Evolutionary conservation across 2,113 vertebrate species (phyloP), one percentile per base, ranked within the genome.

Genomic region (Junco hyemalis): DNA sequence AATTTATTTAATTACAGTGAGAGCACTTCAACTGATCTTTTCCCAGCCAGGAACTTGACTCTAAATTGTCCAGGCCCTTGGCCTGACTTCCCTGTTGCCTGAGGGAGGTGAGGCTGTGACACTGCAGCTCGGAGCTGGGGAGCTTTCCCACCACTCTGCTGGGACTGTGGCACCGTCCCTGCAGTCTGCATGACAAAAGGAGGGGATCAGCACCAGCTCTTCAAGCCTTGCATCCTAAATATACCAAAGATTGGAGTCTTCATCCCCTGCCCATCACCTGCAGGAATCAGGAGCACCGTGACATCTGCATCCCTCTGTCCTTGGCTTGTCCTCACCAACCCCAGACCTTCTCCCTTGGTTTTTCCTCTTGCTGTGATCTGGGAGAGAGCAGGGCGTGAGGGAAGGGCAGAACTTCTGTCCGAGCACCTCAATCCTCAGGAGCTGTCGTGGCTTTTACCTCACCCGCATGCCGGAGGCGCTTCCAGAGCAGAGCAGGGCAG

Each of bases 381-480:
- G 71, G 65, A 72, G 86, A 81, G 91, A 83, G 9, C 0, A 76
- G 85, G 85, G 76, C 60, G 12, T 5, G 74, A 92, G 92, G 85
- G 83, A 50, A 61, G 1, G 2, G 18, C 53, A 10, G 57, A 9
- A 66, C 36, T 73, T 69, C 3, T 38, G 86, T 90, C 91, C 35
- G 3, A 90, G 95, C 86, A 93, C 9, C 87, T 72, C 60, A 87
- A 35, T 64, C 90, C 95, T 96, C 94, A 96, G 94, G 95, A 94
- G 78, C 92, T 45, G 79, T 35, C 31, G 90, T 87, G 94, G 95
- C 85, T 96, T 95, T 97, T 96, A 96, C 91, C 94, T 97, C 94
- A 94, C 88, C 61, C 4, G 4, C 9, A 0, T 33, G 90, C 14
- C 20, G 40, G 81, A 92, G 81, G 93, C 54, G 53, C 85, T 40